Evolutionary conservation across 2,888 invertebrate species (phyloP).

Genomic region (Ctena decussata): DNA sequence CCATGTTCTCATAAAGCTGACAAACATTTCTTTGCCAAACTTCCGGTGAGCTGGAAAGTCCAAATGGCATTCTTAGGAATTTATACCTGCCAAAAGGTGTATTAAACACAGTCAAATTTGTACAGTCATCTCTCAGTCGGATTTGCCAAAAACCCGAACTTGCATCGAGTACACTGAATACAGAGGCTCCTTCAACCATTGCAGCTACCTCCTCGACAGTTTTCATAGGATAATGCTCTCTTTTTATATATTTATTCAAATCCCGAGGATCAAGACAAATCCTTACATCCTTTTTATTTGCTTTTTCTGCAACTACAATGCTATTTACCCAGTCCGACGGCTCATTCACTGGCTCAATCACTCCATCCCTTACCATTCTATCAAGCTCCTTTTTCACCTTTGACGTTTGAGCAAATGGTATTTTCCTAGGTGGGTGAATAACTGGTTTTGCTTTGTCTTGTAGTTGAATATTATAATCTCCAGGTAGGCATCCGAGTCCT

Average conservation of each 20-base stretch:
- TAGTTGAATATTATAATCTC: constrained; percentile 32
- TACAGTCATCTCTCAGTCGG: constrained; percentile 25
- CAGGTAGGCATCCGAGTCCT: constrained; percentile 51
- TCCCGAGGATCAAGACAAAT: constrained; percentile 66
- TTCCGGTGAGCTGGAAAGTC: constrained; percentile 29
- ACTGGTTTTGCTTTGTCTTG: constrained; percentile 49
- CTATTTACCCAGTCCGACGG: constrained; percentile 66
- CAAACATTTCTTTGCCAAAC: constrained; percentile 38
- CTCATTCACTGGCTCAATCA: constrained; percentile 54
- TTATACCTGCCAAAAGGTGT: constrained; percentile 47
- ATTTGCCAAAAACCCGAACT: constrained; percentile 46
- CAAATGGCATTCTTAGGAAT: constrained; percentile 27
- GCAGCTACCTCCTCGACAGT: constrained; percentile 55
- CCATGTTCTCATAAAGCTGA: constrained; percentile 29
- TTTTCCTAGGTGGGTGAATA: constrained; percentile 56
- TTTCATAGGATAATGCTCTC: constrained; percentile 57
- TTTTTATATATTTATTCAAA: constrained; percentile 54
- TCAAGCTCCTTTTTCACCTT: constrained; percentile 56
- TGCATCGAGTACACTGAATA: constrained; percentile 46
- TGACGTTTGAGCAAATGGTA: constrained; percentile 51
- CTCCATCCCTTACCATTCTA: constrained; percentile 40
- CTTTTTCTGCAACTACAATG: constrained; percentile 61
- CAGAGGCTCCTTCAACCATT: constrained; percentile 40
- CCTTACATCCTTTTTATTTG: constrained; percentile 17
- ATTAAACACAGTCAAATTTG: constrained; percentile 39